These are phyloP conservation scores for Mycteria americana DNA, from an alignment of 2,797 vertebrate species.

Conservation along the genomic window DNA sequence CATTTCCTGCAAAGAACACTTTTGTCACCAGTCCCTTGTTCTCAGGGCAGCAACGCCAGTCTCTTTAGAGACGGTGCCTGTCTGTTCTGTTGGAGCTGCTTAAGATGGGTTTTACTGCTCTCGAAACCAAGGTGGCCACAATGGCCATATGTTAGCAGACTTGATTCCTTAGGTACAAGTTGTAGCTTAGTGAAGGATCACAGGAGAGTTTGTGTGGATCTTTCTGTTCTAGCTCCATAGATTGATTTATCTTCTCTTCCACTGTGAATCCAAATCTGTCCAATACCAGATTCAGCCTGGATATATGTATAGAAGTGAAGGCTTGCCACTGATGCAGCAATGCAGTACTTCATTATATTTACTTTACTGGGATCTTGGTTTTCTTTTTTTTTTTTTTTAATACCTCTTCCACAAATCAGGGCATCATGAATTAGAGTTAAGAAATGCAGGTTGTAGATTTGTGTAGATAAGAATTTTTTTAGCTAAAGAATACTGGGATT, in stretches of 20 bases:
- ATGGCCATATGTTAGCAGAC: accelerated
- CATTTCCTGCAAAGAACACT: neutral
- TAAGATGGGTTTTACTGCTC: neutral
- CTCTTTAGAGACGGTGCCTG: too few species aligned
- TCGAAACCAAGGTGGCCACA: neutral
- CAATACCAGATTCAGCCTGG: neutral
- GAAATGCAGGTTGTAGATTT: neutral
- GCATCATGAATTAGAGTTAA: neutral
- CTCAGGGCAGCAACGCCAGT: neutral
- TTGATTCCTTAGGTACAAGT: accelerated
- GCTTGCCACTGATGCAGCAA: neutral
- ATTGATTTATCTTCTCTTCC: neutral
- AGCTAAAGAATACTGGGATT: neutral
- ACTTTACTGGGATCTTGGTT: neutral
- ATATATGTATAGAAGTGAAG: neutral
- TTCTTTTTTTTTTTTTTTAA: neutral
- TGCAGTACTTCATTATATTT: neutral
- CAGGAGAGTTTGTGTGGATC: neutral
- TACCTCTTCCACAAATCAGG: neutral
- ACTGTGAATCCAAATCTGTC: neutral
- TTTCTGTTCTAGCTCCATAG: neutral
- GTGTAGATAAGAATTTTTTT: neutral
- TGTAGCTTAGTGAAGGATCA: neutral
- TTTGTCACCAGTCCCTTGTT: neutral
- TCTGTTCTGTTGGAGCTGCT: neutral